phyloP scores from a whole-genome alignment of 2,113 vertebrate genomes.

The Campylorhamphus procurvoides region DNA sequence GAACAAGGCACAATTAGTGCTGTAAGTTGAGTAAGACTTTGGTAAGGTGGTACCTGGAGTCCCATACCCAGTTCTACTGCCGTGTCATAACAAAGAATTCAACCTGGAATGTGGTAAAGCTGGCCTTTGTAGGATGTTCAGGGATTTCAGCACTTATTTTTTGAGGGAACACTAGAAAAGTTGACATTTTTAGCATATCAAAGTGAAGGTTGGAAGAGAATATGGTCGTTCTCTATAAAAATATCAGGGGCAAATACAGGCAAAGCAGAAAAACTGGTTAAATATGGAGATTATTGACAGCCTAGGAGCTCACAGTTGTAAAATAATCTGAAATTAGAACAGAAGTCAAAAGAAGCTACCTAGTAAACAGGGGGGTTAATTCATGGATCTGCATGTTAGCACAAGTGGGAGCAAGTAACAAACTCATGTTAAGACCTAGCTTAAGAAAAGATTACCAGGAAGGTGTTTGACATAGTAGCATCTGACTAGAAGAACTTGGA shows the following conservation, averaged over 20 bases:
- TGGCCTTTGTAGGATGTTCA: not conserved
- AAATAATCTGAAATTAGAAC: not conserved
- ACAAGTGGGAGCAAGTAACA: not conserved
- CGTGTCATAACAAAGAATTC: not conserved
- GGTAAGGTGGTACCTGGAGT: not conserved
- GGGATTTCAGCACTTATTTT: not conserved
- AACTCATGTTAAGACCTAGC: not conserved
- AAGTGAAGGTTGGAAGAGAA: not conserved
- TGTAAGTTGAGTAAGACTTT: not conserved
- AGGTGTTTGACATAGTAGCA: accelerated
- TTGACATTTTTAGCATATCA: not conserved
- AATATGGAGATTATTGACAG: not conserved
- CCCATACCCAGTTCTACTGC: not conserved
- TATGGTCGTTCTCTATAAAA: not conserved
- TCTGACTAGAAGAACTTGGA: not conserved
- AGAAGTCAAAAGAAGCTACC: not conserved
- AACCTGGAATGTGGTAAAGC: not conserved
- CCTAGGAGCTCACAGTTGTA: not conserved
- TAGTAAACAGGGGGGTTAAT: not conserved
- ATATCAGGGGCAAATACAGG: not conserved
- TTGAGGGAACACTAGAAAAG: not conserved
- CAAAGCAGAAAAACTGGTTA: not conserved
- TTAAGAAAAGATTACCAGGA: not conserved
- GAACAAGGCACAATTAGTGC: not conserved
- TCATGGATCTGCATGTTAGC: not conserved